Base-by-base conservation (phyloP, 2,888 invertebrate species). In the Acronicta psi region DNA sequence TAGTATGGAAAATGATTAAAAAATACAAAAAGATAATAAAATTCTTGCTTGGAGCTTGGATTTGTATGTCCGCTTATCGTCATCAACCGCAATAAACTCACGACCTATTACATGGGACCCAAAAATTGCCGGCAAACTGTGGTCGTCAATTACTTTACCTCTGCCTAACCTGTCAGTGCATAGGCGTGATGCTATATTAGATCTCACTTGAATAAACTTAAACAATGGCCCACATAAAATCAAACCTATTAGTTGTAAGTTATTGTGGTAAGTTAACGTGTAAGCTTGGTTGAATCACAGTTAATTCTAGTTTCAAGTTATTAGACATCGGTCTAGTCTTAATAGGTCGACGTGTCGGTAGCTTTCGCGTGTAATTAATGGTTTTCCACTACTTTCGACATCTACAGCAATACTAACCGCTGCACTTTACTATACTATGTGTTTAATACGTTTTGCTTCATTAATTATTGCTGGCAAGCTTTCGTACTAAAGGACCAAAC, bases 281-380 rank as follows among this genome's bases (percentile, higher is more conserved):
- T 37, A 57, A 66, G 60, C 69, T 60, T 44, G 40, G 44, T 45
- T 43, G 49, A 38, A 59, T 59, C 47, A 63, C 58, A 54, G 50
- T 53, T 52, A 58, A 68, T 60, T 71, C 68, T 60, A 65, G 68
- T 59, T 51, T 36, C 50, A 50, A 41, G 56, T 59, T 49, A 62
- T 62, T 62, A 73, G 46, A 59, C 57, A 67, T 41, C 53, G 65
- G 62, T 65, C 75, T 66, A 45, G 72, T 63, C 61, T 66, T 65
- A 74, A 70, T 75, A 51, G 69, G 66, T 64, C 68, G 59, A 16
- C 59, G 56, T 50, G 51, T 60, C 59, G 42, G 51, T 61, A 46
- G 63, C 79, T 81, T 81, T 81, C 81, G 61, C 79, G 59, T 54
- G 58, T 78, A 78, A 80, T 80, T 80, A 81, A 78, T 75, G 63